Evolutionary conservation across 1,140 invertebrate species (phyloP).

Genomic region (Callitettix versicolor): DNA sequence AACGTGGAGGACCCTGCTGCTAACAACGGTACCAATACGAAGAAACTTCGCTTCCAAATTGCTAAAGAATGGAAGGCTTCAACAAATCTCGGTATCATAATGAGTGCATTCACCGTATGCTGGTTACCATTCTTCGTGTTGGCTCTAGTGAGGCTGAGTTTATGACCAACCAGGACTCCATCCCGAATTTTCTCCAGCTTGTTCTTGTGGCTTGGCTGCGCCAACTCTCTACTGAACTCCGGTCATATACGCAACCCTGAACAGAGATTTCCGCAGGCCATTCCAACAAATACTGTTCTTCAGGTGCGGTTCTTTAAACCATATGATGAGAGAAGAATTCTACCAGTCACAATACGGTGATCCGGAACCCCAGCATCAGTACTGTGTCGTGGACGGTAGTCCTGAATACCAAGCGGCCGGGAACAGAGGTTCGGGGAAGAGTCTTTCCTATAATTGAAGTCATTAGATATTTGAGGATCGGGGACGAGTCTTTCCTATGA

Average conservation of each 20-base stretch:
- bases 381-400: constrained; percentile 6
- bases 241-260: constrained; percentile 85
- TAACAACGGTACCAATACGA: constrained; percentile 35
- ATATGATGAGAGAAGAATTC: constrained; percentile 85
- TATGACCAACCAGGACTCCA: constrained; percentile 45
- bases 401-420: constrained; percentile 14
- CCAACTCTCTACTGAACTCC: constrained; percentile 86
- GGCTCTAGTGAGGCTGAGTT: constrained; percentile 75
- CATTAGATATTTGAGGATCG: no score
- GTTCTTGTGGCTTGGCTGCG: constrained; percentile 86
- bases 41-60: constrained; percentile 66
- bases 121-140: constrained; percentile 96
- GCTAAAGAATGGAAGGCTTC: constrained; percentile 89
- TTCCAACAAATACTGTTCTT: constrained; percentile 78
- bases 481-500: no score
- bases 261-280: constrained; percentile 83
- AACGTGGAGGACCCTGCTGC: constrained; percentile 19
- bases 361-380: constrained; percentile 33
- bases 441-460: no score
- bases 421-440: not conserved
- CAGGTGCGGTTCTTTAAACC: constrained; percentile 74
- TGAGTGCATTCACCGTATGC: constrained; percentile 92
- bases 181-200: constrained; percentile 45
- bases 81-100: constrained; percentile 92
- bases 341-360: constrained; percentile 86